phyloP scores from a whole-genome alignment of 2,113 vertebrate species.

The Carassius gibelio region DNA sequence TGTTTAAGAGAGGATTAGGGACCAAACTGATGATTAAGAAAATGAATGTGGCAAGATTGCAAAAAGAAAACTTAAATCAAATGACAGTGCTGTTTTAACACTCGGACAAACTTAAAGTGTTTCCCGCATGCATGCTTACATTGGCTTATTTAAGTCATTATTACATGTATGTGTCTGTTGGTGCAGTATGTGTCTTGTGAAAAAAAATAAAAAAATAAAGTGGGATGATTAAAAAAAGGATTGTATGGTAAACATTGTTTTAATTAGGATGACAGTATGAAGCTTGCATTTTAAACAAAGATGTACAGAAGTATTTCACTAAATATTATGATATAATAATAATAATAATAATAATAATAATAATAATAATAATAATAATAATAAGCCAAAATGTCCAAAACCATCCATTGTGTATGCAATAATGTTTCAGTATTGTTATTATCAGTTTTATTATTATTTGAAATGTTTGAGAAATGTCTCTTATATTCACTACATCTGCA shows the following conservation, averaged over 20 bases:
- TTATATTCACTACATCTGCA: not conserved
- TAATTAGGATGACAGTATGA: not conserved
- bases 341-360: not conserved
- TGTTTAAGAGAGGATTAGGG: conserved; percentile 47
- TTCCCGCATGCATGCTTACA: not conserved
- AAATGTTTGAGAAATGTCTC: too few relatives aligned
- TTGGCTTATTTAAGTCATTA: not conserved
- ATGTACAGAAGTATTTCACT: not conserved
- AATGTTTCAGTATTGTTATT: too few relatives aligned
- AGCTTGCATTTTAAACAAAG: not conserved
- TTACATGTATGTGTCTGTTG: not conserved
- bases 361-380: not conserved
- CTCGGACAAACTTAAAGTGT: not conserved
- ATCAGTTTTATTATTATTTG: too few relatives aligned
- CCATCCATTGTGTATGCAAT: too few relatives aligned
- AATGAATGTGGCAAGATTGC: conserved; percentile 38
- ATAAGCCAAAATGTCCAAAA: not conserved
- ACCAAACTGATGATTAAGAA: conserved; percentile 60
- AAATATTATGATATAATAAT: not conserved
- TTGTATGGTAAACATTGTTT: not conserved
- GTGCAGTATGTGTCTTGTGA: not conserved
- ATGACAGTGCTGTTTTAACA: conserved; percentile 35
- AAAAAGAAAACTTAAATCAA: conserved; percentile 45
- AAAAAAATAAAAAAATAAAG: too few relatives aligned
- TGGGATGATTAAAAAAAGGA: too few relatives aligned